Base-by-base conservation (phyloP, 2,113 vertebrate genomes). In the Arizona elegans region DNA sequence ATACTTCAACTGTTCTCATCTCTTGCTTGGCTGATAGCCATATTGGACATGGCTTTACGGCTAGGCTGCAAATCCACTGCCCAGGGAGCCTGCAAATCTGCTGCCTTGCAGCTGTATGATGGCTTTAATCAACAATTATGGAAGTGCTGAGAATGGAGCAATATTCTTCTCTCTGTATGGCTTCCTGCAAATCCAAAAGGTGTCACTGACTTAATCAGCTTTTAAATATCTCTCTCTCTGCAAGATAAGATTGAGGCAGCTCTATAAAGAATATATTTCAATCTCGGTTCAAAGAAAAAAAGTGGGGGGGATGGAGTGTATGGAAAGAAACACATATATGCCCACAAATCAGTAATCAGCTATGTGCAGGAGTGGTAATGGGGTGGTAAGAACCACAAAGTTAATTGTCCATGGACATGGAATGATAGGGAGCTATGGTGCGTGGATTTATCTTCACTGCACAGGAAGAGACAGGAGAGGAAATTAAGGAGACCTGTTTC, bases 81-180 rank as follows among this genome's bases (percentile, higher is more conserved):
- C 89, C 0, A 0, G 15, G 70, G n/a, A 97, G 95, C 29, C 86
- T 92, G 86, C 92, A 96, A 93, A 96, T 96, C 93, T 94, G 92
- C 70, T 94, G 88, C 90, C 94, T 88, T 92, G 65, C 81, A 95
- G 93, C 89, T 93, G 58, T 38, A 93, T 85, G 54, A 24, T 89
- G 89, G 93, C 50, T 93, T 96, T 92, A 95, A 95, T 93, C 95
- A 95, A 93, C 1, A 0, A 91, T 92, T 93, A 94, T 94, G 93
- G 50, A 95, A 93, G 43, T 94, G 95, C 85, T 95, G 56, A 95
- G 94, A 55, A 93, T 89, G 33, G 23, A 93, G 59, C 92, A 95
- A 96, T 93, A 53, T 81, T 95, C 58, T 70, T 50, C 65, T 92
- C n/a, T 38, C 90, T 65, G 86, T 88, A 86, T 94, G 81, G 58